Evolutionary conservation across 1,140 invertebrate genomes (phyloP), one percentile per base, ranked within the genome.

Genomic region (Bacillus rossius): DNA sequence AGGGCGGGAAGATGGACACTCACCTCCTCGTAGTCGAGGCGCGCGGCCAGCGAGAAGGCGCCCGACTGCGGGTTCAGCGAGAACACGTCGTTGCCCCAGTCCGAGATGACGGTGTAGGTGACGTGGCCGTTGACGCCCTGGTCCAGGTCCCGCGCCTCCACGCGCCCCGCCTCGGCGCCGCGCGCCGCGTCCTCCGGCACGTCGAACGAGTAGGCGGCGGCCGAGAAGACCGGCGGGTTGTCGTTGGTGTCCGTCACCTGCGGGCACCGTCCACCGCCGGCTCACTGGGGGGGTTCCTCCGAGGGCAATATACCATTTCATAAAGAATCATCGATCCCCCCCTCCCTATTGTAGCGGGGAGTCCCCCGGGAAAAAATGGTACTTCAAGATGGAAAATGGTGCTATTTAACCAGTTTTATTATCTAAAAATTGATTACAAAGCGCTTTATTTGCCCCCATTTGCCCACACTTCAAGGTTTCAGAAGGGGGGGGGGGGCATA

Each of bases 11-110:
- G 29, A 10, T 34, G 29, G 29, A 34, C n/a, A n/a, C 76, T 80
- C 74, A 94, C 91, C 82, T 92, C 88, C 78, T 98, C 95, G 73
- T 96, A 94, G 75, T 98, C 94, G 47, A 96, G 81, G 62, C 85
- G 80, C 0, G 90, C 87, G 1, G 91, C 94, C 8, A 96, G 76
- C 3, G 91, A 94, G 69, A 98, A 92, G 13, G 92, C 82, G 34
- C 93, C 92, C 10, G 87, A 92, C 67, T 88, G 88, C 1, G 91
- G 87, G 77, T 96, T 94, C 50, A 98, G 77, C 1, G 89, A 88
- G 74, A 98, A 98, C 0, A 95, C 89, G 68, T 94, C 92, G 69
- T 95, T 93, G 41, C 91, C 92, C 89, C 94, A 97, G 65, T 97
- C 94, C 48, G 88, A 89, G 67, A 96, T 84, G 51, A 95, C 86